Evolutionary conservation across 2,888 invertebrate species (phyloP), one percentile per base, ranked within the genome.

Genomic region (Drosophila eohydei): DNA sequence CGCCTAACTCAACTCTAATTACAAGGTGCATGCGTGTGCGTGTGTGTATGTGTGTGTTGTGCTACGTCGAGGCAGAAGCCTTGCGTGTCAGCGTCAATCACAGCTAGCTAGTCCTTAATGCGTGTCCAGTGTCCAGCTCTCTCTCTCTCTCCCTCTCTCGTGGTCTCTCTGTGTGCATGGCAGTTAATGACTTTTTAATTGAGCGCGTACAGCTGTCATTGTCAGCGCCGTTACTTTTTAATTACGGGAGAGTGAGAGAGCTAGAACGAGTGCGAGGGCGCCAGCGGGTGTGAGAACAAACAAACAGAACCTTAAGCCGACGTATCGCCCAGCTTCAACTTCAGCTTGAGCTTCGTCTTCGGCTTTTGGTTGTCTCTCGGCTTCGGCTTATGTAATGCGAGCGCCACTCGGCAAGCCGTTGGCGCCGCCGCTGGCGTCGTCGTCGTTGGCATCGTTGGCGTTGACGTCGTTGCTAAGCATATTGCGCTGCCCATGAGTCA

Each of bases 131-230:
- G 71, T 48, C 55, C 61, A 65, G 16, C 44, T 59, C 44, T 21
- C 32, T 28, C 30, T n/a, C 60, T 62, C 62, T 44, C 34, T 59
- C 36, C 28, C 38, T 52, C 28, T 41, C 41, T 50, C 43, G 36
- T 52, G 43, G 43, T 48, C 43, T 54, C 36, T 44, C 16, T 67
- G 38, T 75, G 43, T 76, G 77, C 68, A 61, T 71, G 68, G 54
- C 79, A 74, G 89, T 86, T 88, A 88, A 88, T 85, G 85, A 85
- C 89, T 86, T 88, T 88, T 85, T 88, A 88, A 85, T 85, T 85
- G 87, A 83, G 84, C 81, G 70, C 87, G 66, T 83, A 83, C 89
- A 88, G 83, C 88, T 84, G 88, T 80, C 84, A 71, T 81, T 74
- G 72, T 57, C 83, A 81, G 83, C 86, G 86, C 84, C 86, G 86